A percentile compares a stretch with the other conserved stretches of the same genome.
These are phyloP conservation scores for Carposina sasakii DNA, from an alignment of 1,140 invertebrate genomes.

Conservation along the genomic window DNA sequence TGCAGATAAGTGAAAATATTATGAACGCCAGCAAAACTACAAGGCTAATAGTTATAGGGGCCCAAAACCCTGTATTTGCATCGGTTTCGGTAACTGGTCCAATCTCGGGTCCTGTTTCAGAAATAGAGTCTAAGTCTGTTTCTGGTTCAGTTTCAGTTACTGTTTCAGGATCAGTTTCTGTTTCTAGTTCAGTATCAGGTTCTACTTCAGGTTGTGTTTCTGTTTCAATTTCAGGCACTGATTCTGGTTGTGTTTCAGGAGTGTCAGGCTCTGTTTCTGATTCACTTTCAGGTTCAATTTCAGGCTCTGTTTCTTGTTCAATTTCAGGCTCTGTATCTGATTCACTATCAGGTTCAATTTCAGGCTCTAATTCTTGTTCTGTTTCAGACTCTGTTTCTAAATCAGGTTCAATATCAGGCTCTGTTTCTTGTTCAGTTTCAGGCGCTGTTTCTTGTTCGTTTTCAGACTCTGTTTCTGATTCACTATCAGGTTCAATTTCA, in stretches of 20 bases:
- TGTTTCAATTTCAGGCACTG: constrained; percentile 17
- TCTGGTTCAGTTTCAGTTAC: constrained; percentile 23
- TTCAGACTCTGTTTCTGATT: constrained; percentile 43
- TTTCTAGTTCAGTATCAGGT: no score
- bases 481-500: constrained; percentile 31
- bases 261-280: constrained; percentile 36
- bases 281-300: no score
- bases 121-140: constrained; percentile 14
- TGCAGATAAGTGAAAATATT: no score
- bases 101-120: constrained; percentile 29
- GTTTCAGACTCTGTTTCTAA: constrained; percentile 26
- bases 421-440: no score
- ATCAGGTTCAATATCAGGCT: no score
- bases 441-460: constrained; percentile 50
- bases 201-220: no score
- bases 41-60: no score
- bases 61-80: no score
- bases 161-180: no score
- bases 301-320: constrained; percentile 27
- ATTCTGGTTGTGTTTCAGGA: constrained; percentile 37
- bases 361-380: constrained; percentile 28
- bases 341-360: no score
- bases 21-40: no score
- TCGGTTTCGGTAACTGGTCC: constrained; percentile 28
- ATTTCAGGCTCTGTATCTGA: constrained; percentile 39